Base-by-base conservation (phyloP, 2,888 invertebrate genomes). In the Lampropteryx suffumata region DNA sequence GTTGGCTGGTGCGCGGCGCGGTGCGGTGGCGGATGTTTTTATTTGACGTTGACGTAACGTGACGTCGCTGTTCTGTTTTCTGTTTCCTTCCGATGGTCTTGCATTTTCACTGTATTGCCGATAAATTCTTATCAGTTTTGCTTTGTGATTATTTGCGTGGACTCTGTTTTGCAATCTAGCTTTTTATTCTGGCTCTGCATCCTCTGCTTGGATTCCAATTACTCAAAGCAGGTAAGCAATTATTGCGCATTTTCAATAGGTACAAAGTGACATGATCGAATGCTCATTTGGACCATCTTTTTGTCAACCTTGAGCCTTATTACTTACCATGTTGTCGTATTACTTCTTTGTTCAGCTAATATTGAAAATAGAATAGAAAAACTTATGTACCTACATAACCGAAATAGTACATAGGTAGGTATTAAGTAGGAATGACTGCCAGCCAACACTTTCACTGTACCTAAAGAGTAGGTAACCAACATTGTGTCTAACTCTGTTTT, bases 301-400 rank as follows among this genome's bases (percentile, higher is more conserved):
- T 78, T 75, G 78, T 76, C 82, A 88, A 84, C 88, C 88, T 88
- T 89, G 88, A 82, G 72, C 67, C 62, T n/a, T n/a, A n/a, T n/a
- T n/a, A 69, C 61, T 75, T 73, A 70, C 67, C 59, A 66, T 69
- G 76, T 73, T 65, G 59, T 63, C 61, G 52, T 60, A 46, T 59
- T 71, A n/a, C n/a, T 81, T 77, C 83, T 83, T 83, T 83, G 83
- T 83, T 79, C 75, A 36, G 27, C 43, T 33, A 29, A 36, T 32
- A 10, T 9, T 0, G 12, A 27, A 33, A 33, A 11, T 17, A 12
- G 12, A 14, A n/a, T 1, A 24, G 10, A 14, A 17, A 17, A 3
- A 27, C 9, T 11, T 11, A 32, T 1, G n/a, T n/a, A n/a, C n/a
- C n/a, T n/a, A n/a, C n/a, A n/a, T n/a, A n/a, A n/a, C n/a, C n/a